Evolutionary conservation across 1,140 invertebrate species (phyloP).

Genomic region (Drosophila pseudoananassae): DNA sequence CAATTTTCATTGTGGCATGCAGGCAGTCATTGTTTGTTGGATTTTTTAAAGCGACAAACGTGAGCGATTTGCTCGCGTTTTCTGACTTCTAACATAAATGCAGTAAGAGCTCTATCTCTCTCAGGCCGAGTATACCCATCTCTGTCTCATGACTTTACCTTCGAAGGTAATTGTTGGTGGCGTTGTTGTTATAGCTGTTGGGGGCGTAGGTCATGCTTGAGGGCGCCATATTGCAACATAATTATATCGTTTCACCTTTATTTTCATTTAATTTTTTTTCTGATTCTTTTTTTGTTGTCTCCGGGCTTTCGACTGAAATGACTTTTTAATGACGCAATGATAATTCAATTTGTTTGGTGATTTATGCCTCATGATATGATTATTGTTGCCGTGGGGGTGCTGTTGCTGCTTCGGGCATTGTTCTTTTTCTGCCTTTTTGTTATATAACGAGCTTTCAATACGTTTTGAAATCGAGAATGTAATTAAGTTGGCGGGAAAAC

Average conservation of each 20-base stretch:
- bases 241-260: constrained; percentile 80
- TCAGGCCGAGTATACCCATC: neutral
- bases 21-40: constrained; percentile 33
- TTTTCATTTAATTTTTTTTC: constrained; percentile 47
- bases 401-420: constrained; percentile 20
- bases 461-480: constrained; percentile 76
- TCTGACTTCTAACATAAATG: constrained; percentile 9
- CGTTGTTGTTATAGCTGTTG: constrained; percentile 47
- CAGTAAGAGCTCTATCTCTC: constrained; percentile 3
- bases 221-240: constrained; percentile 78
- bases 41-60: constrained; percentile 25
- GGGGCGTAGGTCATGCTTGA: constrained; percentile 77
- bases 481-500: constrained; percentile 54
- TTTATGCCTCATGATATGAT: constrained; percentile 69
- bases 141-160: constrained; percentile 17
- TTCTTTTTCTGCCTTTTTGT: constrained; percentile 44
- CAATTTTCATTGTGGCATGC: constrained; percentile 44
- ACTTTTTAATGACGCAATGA: constrained; percentile 81
- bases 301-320: constrained; percentile 51
- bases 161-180: constrained; percentile 29
- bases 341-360: constrained; percentile 80
- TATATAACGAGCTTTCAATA: constrained; percentile 68
- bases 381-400: constrained; percentile 28
- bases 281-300: constrained; percentile 22
- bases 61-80: constrained; percentile 13